phyloP scores from a whole-genome alignment of 2,113 vertebrate genomes.

The Sula dactylatra region DNA sequence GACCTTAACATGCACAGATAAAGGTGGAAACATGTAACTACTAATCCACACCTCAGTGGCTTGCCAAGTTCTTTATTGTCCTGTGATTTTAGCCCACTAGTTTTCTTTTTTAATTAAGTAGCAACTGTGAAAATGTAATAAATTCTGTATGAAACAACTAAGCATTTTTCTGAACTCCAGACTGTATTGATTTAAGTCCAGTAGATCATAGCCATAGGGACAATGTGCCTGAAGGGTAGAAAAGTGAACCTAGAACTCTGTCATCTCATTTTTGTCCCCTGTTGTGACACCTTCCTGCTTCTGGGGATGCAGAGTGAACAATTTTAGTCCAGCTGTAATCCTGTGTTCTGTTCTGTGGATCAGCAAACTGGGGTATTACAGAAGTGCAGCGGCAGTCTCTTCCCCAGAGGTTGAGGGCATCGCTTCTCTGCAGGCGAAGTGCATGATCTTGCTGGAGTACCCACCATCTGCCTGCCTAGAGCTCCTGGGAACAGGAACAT shows the following conservation, averaged over 20 bases:
- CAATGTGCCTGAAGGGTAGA: not conserved
- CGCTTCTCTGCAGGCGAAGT: not conserved
- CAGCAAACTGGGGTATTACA: not conserved
- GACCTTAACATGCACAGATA: constrained; percentile 13
- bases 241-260: not conserved
- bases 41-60: not conserved
- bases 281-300: constrained; percentile 9
- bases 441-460: constrained; percentile 7
- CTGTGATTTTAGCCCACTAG: not conserved
- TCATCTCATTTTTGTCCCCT: constrained; percentile 8
- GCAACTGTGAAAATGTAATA: constrained; percentile 27
- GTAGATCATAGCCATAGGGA: not conserved
- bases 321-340: not conserved
- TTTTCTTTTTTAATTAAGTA: constrained; percentile 46
- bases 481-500: not conserved
- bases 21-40: not conserved
- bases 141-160: not conserved
- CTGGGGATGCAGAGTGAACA: not conserved
- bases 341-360: not conserved
- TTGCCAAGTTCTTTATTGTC: constrained; percentile 37
- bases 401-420: not conserved
- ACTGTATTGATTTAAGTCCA: constrained; percentile 6
- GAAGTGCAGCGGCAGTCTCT: not conserved
- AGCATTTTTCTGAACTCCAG: not conserved
- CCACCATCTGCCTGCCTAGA: constrained; percentile 24